Percentiles rank a stretch among this genome's conserved stretches.
phyloP scores from a whole-genome alignment of 64 coral and sea anemone genomes.

The Stichodactyla helianthus region DNA sequence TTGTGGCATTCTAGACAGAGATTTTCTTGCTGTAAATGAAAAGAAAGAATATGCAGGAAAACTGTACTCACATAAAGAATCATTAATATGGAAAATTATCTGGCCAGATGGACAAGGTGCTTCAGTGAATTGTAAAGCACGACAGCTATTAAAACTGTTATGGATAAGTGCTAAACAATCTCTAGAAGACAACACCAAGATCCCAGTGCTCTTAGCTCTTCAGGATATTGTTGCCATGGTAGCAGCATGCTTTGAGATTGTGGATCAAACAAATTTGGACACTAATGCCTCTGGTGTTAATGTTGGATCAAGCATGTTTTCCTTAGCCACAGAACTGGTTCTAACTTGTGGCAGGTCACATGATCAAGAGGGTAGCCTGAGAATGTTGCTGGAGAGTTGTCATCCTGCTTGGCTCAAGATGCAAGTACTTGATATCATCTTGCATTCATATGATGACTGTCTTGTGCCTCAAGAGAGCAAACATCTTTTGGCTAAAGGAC shows the following conservation, averaged over 20 bases:
- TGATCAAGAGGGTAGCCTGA: slow-evolving; percentile 15
- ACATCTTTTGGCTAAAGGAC: slow-evolving; percentile 25
- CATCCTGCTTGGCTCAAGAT: slow-evolving; percentile 69
- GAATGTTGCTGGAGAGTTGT: slow-evolving; percentile 75
- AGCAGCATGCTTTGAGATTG: slow-evolving; percentile 40
- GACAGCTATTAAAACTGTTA: slow-evolving; percentile 50
- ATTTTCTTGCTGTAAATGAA: slow-evolving; percentile 30
- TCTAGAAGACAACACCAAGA: slow-evolving; percentile 20
- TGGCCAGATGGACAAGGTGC: slow-evolving; percentile 34
- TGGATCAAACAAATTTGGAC: slow-evolving; percentile 36
- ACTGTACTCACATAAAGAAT: not conserved
- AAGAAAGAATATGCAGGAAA: not conserved
- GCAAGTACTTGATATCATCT: slow-evolving; percentile 53
- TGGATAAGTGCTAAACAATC: slow-evolving; percentile 45
- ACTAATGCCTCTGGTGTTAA: slow-evolving; percentile 18
- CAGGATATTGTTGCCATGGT: slow-evolving; percentile 67
- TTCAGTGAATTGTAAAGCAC: slow-evolving; percentile 44
- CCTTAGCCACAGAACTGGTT: slow-evolving; percentile 60
- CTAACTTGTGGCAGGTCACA: slow-evolving; percentile 34
- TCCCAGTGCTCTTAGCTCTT: slow-evolving; percentile 44
- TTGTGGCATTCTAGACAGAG: slow-evolving; percentile 32
- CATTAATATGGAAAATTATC: slow-evolving; percentile 50
- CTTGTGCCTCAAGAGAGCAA: slow-evolving; percentile 59
- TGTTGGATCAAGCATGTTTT: slow-evolving; percentile 45
- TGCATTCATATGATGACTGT: slow-evolving; percentile 61